Evolutionary conservation across 2,888 invertebrate genomes (phyloP), one percentile per base, ranked within the genome.

Genomic region (Heliconius cydno): DNA sequence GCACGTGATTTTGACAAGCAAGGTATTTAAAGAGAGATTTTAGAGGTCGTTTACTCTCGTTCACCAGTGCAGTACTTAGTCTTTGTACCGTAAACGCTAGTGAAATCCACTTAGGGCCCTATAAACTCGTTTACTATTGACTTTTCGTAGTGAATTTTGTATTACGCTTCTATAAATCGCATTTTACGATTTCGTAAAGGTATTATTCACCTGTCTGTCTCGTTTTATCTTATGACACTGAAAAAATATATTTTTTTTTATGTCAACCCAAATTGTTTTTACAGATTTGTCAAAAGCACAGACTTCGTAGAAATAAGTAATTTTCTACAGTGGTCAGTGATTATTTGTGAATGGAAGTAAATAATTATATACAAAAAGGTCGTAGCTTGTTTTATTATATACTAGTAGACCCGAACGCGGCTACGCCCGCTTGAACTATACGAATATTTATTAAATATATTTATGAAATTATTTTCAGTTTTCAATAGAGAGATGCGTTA

Each of bases 81-180:
- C 73, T 79, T 80, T 60, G 66, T 76, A 75, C 84, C 83, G 83
- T 85, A 83, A 84, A 83, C 75, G 81, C 70, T 74, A 84, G 85
- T 84, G 85, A 85, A 85, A 85, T 84, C 83, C 81, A 78, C 81
- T 76, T 79, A 74, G 81, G 82, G 80, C 81, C 83, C 79, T 81
- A 83, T 79, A 82, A 77, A 78, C 81, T 83, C 80, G 81, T 82
- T 83, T 82, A 78, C 78, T 73, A 80, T 82, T 80, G 81, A 83
- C 81, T 83, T 83, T 82, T 78, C 77, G 72, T 65, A 60, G 73
- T 76, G 38, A 25, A 41, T 46, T 75, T 65, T 65, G 74, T 63
- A 63, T 75, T 65, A 46, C 15, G 25, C 4, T 4, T 13, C 74
- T 65, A 65, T 63, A 60, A 74, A n/a, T 41, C 38, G 38, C 12